Percentiles rank a stretch among this genome's conserved stretches.
Evolutionary conservation across 2,888 invertebrate species (phyloP).

Genomic region (Diabrotica balteata): DNA sequence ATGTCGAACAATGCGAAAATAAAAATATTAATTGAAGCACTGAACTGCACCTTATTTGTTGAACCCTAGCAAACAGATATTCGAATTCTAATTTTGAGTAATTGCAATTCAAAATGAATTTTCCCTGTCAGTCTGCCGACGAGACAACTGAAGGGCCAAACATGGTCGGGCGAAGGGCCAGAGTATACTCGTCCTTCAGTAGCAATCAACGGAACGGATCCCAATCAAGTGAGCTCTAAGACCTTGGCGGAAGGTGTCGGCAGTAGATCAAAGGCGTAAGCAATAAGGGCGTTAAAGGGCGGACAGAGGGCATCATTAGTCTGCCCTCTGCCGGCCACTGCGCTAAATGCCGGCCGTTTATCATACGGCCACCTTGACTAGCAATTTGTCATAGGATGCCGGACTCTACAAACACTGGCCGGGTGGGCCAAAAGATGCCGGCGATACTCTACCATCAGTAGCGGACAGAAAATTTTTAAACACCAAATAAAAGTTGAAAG

Average conservation of each 20-base stretch:
- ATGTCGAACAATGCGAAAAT: too few relatives aligned
- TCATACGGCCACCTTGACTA: constrained; percentile 58
- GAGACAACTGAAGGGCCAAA: constrained; percentile 6
- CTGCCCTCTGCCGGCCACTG: constrained; percentile 52
- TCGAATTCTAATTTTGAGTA: background rate
- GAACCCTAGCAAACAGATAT: background rate
- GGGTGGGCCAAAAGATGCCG: constrained; percentile 10
- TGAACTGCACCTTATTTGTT: background rate
- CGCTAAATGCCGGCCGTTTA: constrained; percentile 58
- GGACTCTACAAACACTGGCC: constrained; percentile 51
- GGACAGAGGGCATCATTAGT: constrained; percentile 60
- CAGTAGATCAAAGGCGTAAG: constrained; percentile 59
- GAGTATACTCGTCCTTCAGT: constrained; percentile 4
- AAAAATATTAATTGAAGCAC: too few relatives aligned
- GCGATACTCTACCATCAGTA: background rate
- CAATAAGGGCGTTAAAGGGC: constrained; percentile 59
- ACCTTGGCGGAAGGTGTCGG: constrained; percentile 49
- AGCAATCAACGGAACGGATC: constrained; percentile 27
- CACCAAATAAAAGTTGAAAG: background rate
- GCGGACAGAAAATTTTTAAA: constrained; percentile 1
- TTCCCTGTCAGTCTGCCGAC: constrained; percentile 1
- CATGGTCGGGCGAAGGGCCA: constrained; percentile 5
- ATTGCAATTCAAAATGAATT: constrained; percentile 7
- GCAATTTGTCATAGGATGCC: constrained; percentile 58
- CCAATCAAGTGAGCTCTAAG: constrained; percentile 29